Evolutionary conservation across 2,888 invertebrate species (phyloP), one percentile per base, ranked within the genome.

Genomic region (Drosophila mettleri): DNA sequence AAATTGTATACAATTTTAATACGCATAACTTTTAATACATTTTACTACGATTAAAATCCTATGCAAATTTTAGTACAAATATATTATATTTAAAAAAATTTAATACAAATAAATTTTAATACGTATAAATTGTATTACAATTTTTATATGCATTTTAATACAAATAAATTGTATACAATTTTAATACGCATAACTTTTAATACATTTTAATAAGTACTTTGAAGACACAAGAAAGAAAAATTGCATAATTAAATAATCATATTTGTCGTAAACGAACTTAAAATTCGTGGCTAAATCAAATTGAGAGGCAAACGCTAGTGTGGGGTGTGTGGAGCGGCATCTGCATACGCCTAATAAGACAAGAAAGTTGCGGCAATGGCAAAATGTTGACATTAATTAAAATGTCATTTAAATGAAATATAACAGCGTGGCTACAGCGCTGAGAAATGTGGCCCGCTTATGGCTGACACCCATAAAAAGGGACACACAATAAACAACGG

Each of bases 361-460:
- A 49, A 29, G 46, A 57, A 62, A 54, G 52, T 64, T 61, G 60
- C 69, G 68, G 66, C 67, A 78, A 76, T 67, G 65, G 78, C 74
- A 69, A 84, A 87, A 86, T 84, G 86, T 84, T 86, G 86, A 87
- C 87, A 87, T 87, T 87, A 86, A 86, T 86, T 86, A 86, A 86
- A 86, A 86, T 86, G 85, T 83, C 86, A 86, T 86, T 86, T 79
- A 78, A 86, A 83, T 85, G 84, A 85, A 86, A 83, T 78, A 86
- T 69, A 86, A 85, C 79, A 83, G 62, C 54, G 55, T 22, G 61
- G 48, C 76, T 34, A 60, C 75, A 78, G 51, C 49, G 53, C 70
- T 86, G 69, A 76, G 66, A 80, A 88, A 89, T 82, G 78, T 67
- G 62, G 66, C 65, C 64, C 69, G 81, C 81, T 78, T 71, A 81